These are phyloP conservation scores for Griposia aprilina DNA, from an alignment of 2,888 invertebrate genomes.

Conservation along the genomic window DNA sequence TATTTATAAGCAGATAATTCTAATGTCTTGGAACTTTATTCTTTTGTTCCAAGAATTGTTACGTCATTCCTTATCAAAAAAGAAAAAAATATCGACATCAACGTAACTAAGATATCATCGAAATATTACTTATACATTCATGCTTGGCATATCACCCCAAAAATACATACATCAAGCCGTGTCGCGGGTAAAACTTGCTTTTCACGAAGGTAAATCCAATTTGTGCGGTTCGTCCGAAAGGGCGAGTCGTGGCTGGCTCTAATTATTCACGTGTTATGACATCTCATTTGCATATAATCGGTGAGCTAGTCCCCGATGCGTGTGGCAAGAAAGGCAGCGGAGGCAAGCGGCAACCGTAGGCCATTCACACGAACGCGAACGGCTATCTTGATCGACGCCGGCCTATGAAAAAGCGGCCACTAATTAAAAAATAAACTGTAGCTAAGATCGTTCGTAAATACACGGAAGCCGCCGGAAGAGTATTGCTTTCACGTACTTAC, in stretches of 20 bases:
- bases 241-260: slow-evolving; percentile 88
- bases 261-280: slow-evolving; percentile 91
- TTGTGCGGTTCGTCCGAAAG: slow-evolving; percentile 87
- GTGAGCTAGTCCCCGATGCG: slow-evolving; percentile 85
- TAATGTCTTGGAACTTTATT: slow-evolving; percentile 32
- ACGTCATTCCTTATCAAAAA: slow-evolving; percentile 33
- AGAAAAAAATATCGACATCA: slow-evolving; percentile 57
- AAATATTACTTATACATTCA: slow-evolving; percentile 63
- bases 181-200: slow-evolving; percentile 84
- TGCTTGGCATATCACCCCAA: slow-evolving; percentile 67
- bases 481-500: slow-evolving; percentile 76
- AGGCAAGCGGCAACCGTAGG: slow-evolving; percentile 86
- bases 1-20: slow-evolving; percentile 12
- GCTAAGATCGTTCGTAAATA: slow-evolving; percentile 85
- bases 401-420: slow-evolving; percentile 89
- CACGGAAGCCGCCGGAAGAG: slow-evolving; percentile 83
- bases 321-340: slow-evolving; percentile 85
- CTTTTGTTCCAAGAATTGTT: slow-evolving; percentile 39
- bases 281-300: slow-evolving; percentile 91
- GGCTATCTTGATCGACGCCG: slow-evolving; percentile 87
- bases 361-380: slow-evolving; percentile 88
- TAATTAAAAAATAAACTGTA: slow-evolving; percentile 90
- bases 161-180: slow-evolving; percentile 81
- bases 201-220: slow-evolving; percentile 88
- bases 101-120: slow-evolving; percentile 67